Evolutionary conservation across 2,113 vertebrate species (phyloP).

Genomic region (Cyanoderma ruficeps): DNA sequence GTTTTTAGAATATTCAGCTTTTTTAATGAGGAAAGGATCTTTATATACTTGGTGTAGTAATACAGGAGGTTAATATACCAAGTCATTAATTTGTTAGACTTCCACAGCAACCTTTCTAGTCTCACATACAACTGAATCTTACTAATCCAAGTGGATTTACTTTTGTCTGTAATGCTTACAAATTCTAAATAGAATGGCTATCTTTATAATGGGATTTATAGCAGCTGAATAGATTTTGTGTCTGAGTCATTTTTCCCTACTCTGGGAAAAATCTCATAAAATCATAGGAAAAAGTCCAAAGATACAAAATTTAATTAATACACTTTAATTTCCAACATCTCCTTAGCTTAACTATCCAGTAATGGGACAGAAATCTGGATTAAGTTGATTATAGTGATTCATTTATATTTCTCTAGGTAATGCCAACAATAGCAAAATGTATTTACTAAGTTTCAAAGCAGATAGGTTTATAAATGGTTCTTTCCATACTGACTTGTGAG

Average conservation of each 20-base stretch:
- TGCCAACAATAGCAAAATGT: not conserved
- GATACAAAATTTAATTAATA: not conserved
- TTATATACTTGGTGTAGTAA: not conserved
- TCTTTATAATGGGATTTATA: not conserved
- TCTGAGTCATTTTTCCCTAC: not conserved
- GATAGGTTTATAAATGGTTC: not conserved
- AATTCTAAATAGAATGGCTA: conserved; percentile 3
- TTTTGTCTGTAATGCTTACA: not conserved
- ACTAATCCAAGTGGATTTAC: not conserved
- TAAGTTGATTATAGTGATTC: conserved; percentile 22
- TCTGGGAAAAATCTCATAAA: conserved; percentile 32
- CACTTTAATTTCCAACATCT: not conserved
- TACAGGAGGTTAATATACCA: not conserved
- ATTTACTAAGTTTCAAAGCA: not conserved
- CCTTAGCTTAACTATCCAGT: not conserved
- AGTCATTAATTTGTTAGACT: not conserved
- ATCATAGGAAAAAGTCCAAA: not conserved
- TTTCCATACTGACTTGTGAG: not conserved
- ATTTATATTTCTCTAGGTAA: not conserved
- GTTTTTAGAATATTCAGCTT: not conserved
- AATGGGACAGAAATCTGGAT: conserved; percentile 14
- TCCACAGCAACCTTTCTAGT: conserved; percentile 19
- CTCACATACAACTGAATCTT: not conserved
- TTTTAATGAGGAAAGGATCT: not conserved
- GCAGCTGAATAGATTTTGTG: not conserved